Evolutionary conservation across 23 tunicate species (phyloP).

Genomic region (Halocynthia roretzi): DNA sequence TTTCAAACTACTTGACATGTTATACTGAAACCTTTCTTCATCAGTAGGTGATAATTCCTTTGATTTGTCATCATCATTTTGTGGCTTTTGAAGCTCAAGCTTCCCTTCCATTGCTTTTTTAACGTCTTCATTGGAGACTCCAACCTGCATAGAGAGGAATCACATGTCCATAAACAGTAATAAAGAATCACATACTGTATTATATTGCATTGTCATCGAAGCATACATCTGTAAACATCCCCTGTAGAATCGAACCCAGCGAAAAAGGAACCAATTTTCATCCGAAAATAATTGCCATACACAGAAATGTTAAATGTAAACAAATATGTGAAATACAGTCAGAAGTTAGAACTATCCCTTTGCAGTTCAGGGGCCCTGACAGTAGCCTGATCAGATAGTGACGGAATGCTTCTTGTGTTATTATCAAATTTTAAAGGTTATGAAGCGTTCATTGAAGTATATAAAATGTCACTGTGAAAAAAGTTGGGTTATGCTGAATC

Average conservation of each 20-base stretch:
- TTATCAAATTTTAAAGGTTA: too few species aligned
- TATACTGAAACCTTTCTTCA: background rate
- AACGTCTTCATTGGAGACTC: slow-evolving; percentile 24
- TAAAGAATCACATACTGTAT: too few species aligned
- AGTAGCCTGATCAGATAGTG: too few species aligned
- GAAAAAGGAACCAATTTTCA: background rate
- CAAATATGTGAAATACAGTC: too few species aligned
- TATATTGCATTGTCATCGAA: background rate
- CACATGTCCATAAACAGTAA: background rate
- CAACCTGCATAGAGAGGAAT: slow-evolving; percentile 7
- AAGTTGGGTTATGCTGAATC: too few species aligned
- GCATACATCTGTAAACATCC: background rate
- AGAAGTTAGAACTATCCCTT: too few species aligned
- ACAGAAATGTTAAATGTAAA: too few species aligned
- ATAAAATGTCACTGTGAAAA: too few species aligned
- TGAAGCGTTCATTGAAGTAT: too few species aligned
- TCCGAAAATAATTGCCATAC: too few species aligned
- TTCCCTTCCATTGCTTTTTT: slow-evolving; percentile 28
- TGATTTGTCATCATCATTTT: background rate
- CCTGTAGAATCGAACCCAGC: background rate
- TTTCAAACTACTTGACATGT: background rate
- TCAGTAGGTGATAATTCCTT: background rate
- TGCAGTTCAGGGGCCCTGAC: too few species aligned
- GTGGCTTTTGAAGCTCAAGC: slow-evolving; percentile 12
- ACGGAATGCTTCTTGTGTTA: too few species aligned